Evolutionary conservation across 2,888 invertebrate species (phyloP).

Genomic region (Lasioglossum vierecki): DNA sequence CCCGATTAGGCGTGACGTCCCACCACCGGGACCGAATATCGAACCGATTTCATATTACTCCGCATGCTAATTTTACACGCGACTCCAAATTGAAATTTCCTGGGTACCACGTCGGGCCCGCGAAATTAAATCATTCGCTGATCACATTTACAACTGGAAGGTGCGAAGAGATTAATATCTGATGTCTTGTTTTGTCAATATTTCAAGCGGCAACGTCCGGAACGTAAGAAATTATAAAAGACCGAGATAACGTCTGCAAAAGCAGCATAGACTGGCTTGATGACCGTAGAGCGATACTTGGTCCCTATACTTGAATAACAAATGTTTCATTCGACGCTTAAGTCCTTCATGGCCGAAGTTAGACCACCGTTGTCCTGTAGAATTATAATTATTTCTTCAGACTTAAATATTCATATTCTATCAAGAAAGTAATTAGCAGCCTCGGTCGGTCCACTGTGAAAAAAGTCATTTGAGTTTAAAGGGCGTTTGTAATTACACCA

Average conservation of each 20-base stretch:
- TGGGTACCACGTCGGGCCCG: background rate
- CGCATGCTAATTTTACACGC: constrained; percentile 28
- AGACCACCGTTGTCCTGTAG: background rate
- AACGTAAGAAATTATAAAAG: background rate
- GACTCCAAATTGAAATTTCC: constrained; percentile 41
- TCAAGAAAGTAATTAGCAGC: background rate
- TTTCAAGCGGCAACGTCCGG: background rate
- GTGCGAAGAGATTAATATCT: background rate
- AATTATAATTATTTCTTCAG: background rate
- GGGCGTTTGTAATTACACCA: background rate
- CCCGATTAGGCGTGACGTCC: constrained; percentile 36
- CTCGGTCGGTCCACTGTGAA: background rate
- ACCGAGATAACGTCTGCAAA: background rate
- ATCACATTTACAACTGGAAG: background rate
- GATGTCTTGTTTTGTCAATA: background rate
- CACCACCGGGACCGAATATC: constrained; percentile 41
- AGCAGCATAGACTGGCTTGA: background rate
- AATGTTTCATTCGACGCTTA: background rate
- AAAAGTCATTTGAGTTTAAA: background rate
- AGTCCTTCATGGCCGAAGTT: background rate
- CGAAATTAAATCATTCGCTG: background rate
- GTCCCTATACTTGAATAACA: background rate
- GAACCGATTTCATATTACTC: constrained; percentile 43
- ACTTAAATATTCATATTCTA: background rate
- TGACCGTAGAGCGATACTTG: background rate